Percentiles rank a stretch among this genome's conserved stretches.
phyloP scores from a whole-genome alignment of 2,113 vertebrate species.

The Capreolus pygargus region DNA sequence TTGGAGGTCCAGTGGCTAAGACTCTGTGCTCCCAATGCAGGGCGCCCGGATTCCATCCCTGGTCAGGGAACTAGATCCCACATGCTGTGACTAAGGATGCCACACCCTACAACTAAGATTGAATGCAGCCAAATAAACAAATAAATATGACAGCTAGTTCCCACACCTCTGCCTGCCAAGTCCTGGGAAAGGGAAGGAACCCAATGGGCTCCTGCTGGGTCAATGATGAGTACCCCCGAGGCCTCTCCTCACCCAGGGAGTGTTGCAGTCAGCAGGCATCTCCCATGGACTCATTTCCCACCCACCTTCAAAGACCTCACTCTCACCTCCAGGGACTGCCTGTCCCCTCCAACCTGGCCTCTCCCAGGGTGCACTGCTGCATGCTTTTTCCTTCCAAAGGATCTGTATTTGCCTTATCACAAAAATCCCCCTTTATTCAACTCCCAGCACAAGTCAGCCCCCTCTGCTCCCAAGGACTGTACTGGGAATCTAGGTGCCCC shows the following conservation, averaged over 20 bases:
- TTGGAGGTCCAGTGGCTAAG: not conserved
- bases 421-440: not conserved
- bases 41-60: not conserved
- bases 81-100: not conserved
- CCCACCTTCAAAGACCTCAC: not conserved
- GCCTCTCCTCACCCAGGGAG: not conserved
- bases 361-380: too few relatives aligned
- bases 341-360: not conserved
- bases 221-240: accelerated
- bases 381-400: not conserved
- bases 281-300: too few relatives aligned
- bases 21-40: not conserved
- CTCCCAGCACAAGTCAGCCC: not conserved
- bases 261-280: not conserved
- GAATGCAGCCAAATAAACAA: not conserved
- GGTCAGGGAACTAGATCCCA: not conserved
- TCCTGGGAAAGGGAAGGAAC: not conserved
- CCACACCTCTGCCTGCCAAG: not conserved
- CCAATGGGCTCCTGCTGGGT: not conserved
- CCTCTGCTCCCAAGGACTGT: not conserved
- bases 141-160: not conserved
- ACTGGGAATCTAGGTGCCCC: not conserved
- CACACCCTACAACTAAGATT: not conserved
- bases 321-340: not conserved
- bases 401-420: not conserved